Base-by-base conservation (phyloP, 2,113 vertebrate species). In the Hyperopisus bebe region DNA sequence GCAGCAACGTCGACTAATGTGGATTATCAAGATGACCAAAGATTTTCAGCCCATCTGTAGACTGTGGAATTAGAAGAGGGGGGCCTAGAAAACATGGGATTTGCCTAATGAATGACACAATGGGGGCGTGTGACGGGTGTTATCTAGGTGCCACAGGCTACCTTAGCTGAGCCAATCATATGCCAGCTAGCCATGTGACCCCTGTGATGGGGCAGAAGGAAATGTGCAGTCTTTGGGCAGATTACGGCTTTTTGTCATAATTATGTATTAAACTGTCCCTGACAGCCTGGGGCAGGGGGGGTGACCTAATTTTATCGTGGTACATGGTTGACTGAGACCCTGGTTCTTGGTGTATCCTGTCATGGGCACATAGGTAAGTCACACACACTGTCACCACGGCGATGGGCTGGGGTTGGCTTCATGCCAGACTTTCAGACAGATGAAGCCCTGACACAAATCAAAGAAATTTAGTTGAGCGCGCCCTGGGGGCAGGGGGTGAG, bases 301-400 rank as follows among this genome's bases (percentile, higher is more conserved):
- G 93, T 91, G 93, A 95, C 95, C 94, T 92, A 93, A 93, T 94
- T 95, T 92, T 89, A 94, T 90, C 94, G 91, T 92, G 92, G 87
- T 88, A 93, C 88, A 92, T 92, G 92, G 87, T 88, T 93, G 85
- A 88, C 90, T 91, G 21, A 35, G 39, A 44, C 15, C 87, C 55
- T 10, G 19, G 8, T 58, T 88, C 53, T 53, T 21, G 90, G 55
- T 89, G 17, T 47, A 89, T 88, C 86, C 74, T 58, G 82, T 19
- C 44, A 13, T 7, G 44, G 42, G 46, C 11, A 70, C 44, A 31
- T 27, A 39, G 27, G 27, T 35, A 11, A 44, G 87, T 44, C 35
- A 21, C 19, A 9, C 82, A 46, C 0, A 84, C 19, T 24, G 82
- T 21, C 8, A 1, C 42, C 35, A 82, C 10, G 39, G 19, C 19